A percentile compares a stretch with the other conserved stretches of the same genome.
These are phyloP conservation scores for Aricia artaxerxes DNA, from an alignment of 2,888 invertebrate genomes.

Conservation along the genomic window DNA sequence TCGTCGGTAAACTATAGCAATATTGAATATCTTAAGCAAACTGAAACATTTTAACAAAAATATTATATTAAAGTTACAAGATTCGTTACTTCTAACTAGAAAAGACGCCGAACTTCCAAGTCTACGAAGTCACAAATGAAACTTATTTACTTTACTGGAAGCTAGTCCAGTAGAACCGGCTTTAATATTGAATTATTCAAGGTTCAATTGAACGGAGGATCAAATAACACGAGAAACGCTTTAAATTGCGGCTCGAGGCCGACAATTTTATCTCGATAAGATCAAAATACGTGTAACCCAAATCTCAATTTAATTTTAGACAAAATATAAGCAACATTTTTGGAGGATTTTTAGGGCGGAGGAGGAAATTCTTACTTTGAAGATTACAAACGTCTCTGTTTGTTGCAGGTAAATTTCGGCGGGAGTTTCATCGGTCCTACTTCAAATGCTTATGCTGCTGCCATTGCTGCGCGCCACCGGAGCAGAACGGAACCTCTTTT, in stretches of 20 bases:
- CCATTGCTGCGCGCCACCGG: slow-evolving; percentile 51
- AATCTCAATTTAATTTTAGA: not conserved
- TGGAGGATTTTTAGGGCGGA: no score
- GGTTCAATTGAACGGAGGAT: not conserved
- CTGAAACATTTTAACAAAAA: not conserved
- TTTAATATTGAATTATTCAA: slow-evolving; percentile 15
- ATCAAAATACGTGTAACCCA: not conserved
- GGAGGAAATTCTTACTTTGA: no score
- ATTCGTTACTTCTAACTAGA: not conserved
- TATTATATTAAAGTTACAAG: not conserved
- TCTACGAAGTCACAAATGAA: not conserved
- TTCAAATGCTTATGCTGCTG: slow-evolving; percentile 82
- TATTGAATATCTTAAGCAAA: not conserved
- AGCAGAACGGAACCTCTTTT: slow-evolving; percentile 69
- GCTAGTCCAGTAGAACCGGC: not conserved
- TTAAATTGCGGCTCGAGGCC: not conserved
- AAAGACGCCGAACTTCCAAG: not conserved
- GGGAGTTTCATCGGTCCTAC: slow-evolving; percentile 85
- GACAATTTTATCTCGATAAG: not conserved
- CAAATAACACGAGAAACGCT: not conserved
- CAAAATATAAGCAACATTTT: not conserved
- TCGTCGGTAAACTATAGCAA: not conserved
- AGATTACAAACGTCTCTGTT: slow-evolving; percentile 4
- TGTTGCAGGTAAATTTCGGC: slow-evolving; percentile 86
- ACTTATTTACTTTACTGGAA: slow-evolving; percentile 32